Base-by-base conservation (phyloP, 2,888 invertebrate genomes). In the Aspidapion aeneum region DNA sequence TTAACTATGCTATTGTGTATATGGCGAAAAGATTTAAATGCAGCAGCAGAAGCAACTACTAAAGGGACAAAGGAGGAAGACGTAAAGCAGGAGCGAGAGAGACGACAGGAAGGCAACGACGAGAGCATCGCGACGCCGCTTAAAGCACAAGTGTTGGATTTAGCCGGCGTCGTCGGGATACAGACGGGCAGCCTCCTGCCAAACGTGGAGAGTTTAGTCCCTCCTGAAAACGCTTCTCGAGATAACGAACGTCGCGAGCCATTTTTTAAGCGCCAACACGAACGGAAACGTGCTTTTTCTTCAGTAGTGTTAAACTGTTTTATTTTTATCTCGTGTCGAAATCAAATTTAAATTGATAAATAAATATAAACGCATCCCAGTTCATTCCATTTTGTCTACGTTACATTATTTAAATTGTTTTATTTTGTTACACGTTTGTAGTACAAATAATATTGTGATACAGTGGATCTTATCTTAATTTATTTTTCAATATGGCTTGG, bases 131-230 rank as follows among this genome's bases (percentile, higher is more conserved):
- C 78, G 80, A 76, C 78, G 79, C 56, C 56, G 76, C 79, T 77
- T 75, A 79, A 79, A 35, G 35, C 79, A 80, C 80, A 80, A 80
- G 80, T 80, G 79, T 35, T 79, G 73, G 79, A 79, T 79, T 80
- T 80, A 78, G 61, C 54, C 67, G 65, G 60, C 62, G 63, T 55
- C 67, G 63, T 64, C 67, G 67, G 65, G 55, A 62, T 63, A 62
- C 65, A 65, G n/a, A n/a, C n/a, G n/a, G n/a, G 62, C 67, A 67
- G 67, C 63, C 57, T 65, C 75, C 74, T 72, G 74, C 78, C 12
- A 12, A 35, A 35, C 35, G 35, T 35, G 35, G 35, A n/a, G n/a
- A n/a, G 35, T 35, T 35, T 12, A 35, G 35, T 35, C 35, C 35
- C 3, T 35, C 12, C 12, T 35, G 35, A 12, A 35, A 35, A 35